Conservation (phyloP, 2,113 vertebrate genomes). For the Barbus barbus region DNA sequence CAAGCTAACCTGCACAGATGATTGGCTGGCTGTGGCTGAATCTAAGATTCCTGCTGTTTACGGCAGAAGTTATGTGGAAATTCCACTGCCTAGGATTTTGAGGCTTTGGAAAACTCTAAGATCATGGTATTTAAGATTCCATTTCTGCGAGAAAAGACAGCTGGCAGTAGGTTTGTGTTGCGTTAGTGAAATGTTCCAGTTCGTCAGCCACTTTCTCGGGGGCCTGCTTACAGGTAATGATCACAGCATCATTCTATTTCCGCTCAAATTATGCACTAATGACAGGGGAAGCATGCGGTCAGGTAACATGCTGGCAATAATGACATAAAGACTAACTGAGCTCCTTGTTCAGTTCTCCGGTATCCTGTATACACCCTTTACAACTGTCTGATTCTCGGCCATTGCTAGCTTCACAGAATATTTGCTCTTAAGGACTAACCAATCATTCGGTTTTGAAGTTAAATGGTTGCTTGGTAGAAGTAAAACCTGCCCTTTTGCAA, state of each 20-base stretch:
- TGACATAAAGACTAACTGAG: conserved; percentile 42
- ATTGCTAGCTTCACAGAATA: conserved; percentile 32
- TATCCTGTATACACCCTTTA: neutral
- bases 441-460: conserved; percentile 14
- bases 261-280: conserved; percentile 12
- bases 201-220: neutral
- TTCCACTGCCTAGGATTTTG: conserved; percentile 31
- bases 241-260: conserved; percentile 26
- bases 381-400: conserved; percentile 3
- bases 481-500: conserved; percentile 37
- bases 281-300: conserved; percentile 47
- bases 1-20: conserved; percentile 33
- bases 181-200: conserved; percentile 22
- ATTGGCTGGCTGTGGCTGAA: conserved; percentile 32
- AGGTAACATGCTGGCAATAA: conserved; percentile 42
- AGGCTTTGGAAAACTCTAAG: conserved; percentile 46
- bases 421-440: conserved; percentile 23
- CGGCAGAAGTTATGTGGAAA: conserved; percentile 24
- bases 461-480: conserved; percentile 26
- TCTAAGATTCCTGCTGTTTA: neutral
- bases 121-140: conserved; percentile 32
- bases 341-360: conserved; percentile 11
- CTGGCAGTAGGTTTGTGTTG: conserved; percentile 50
- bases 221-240: conserved; percentile 1
- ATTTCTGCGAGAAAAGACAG: conserved; percentile 46